Conservation (phyloP, 1,140 invertebrate species). For the Proctacanthus coquilletti region DNA sequence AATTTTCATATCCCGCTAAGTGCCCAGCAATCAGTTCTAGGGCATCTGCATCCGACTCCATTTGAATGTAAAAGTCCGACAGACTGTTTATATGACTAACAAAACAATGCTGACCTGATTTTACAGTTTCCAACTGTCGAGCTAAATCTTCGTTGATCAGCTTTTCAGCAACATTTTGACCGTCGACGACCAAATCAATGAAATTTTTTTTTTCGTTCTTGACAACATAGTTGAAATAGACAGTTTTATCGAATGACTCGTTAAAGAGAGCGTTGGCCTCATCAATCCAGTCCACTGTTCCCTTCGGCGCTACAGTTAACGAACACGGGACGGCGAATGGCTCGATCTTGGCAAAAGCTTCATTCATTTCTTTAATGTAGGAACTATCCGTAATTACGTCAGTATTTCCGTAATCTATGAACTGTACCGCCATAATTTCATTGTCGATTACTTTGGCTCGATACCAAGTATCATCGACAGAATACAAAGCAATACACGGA, state of each 20-base stretch:
- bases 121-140: conserved; percentile 31
- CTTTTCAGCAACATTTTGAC: conserved; percentile 41
- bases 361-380: conserved; percentile 41
- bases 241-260: conserved; percentile 18
- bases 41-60: conserved; percentile 41
- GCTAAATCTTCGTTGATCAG: conserved; percentile 37
- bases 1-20: conserved; percentile 22
- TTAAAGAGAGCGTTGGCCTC: conserved; percentile 42
- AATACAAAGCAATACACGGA: conserved; percentile 55
- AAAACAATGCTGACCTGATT: conserved; percentile 38
- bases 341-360: conserved; percentile 33
- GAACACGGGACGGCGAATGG: conserved; percentile 44
- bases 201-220: conserved; percentile 29
- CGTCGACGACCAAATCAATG: conserved; percentile 45
- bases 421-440: conserved; percentile 55
- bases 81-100: conserved; percentile 50
- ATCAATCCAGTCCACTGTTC: conserved; percentile 47
- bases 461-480: conserved; percentile 60
- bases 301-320: conserved; percentile 44
- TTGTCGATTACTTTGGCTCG: conserved; percentile 60
- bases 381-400: conserved; percentile 45
- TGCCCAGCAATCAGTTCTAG: conserved; percentile 44
- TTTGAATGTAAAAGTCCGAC: conserved; percentile 53
- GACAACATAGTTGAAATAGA: conserved; percentile 34
- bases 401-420: conserved; percentile 71